Evolutionary conservation across 2,888 invertebrate species (phyloP).

Genomic region (Leucoma salicis): DNA sequence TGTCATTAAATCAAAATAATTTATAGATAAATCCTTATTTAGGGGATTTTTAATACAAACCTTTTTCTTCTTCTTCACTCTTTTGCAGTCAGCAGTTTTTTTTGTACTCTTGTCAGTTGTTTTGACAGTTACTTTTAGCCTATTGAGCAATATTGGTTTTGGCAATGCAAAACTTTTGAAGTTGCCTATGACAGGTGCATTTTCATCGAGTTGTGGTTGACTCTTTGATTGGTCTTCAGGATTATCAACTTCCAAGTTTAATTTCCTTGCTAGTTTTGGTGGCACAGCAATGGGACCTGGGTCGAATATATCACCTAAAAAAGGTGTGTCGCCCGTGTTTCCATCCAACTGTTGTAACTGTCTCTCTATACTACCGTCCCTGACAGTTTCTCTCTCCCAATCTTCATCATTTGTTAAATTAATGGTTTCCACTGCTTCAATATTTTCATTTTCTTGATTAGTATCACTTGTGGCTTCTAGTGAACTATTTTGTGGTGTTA

Average conservation of each 20-base stretch:
- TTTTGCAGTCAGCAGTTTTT: slow-evolving; percentile 49
- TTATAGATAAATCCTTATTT: background rate
- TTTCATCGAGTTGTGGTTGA: slow-evolving; percentile 49
- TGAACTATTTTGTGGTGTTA: slow-evolving; percentile 45
- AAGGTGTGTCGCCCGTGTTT: slow-evolving; percentile 65
- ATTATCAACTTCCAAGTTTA: slow-evolving; percentile 57
- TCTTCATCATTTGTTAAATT: slow-evolving; percentile 74
- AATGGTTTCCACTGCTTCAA: slow-evolving; percentile 54
- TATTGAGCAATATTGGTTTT: slow-evolving; percentile 74
- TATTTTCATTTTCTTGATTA: slow-evolving; percentile 23
- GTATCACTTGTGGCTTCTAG: slow-evolving; percentile 19
- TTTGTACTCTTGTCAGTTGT: slow-evolving; percentile 52
- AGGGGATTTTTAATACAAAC: slow-evolving; percentile 54
- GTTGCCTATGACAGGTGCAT: slow-evolving; percentile 67
- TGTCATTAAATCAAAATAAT: background rate
- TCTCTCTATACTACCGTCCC: slow-evolving; percentile 66
- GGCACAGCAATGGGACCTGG: slow-evolving; percentile 63
- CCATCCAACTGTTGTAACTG: slow-evolving; percentile 64
- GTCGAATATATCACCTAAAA: slow-evolving; percentile 77
- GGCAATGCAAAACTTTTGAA: slow-evolving; percentile 79
- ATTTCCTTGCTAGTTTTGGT: slow-evolving; percentile 50
- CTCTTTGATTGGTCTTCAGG: slow-evolving; percentile 42
- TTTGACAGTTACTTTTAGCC: slow-evolving; percentile 69
- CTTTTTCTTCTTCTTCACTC: slow-evolving; percentile 59
- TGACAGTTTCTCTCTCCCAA: slow-evolving; percentile 68